Percentiles rank a stretch among this genome's conserved stretches.
These are phyloP conservation scores for Dicentrarchus labrax DNA, from an alignment of 2,113 vertebrate genomes.

Conservation along the genomic window DNA sequence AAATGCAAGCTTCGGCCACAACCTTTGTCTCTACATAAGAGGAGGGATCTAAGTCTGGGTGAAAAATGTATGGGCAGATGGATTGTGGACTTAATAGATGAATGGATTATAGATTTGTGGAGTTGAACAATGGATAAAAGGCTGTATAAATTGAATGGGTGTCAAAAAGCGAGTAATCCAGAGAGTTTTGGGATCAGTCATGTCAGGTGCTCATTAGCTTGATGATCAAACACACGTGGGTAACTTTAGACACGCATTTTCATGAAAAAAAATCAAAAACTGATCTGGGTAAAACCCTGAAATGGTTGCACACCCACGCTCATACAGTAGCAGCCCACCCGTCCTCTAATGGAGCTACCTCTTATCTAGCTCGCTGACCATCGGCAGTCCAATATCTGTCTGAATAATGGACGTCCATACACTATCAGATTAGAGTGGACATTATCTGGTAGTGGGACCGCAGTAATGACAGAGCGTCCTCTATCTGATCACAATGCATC, in stretches of 20 bases:
- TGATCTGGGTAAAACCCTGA: background rate
- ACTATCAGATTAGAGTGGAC: slow-evolving; percentile 33
- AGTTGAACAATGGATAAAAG: background rate
- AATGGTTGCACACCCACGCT: background rate
- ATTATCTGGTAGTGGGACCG: background rate
- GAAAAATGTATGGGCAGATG: background rate
- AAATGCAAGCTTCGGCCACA: background rate
- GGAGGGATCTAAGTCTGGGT: background rate
- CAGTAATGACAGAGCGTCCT: slow-evolving; percentile 3
- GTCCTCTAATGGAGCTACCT: background rate
- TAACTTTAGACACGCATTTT: no score
- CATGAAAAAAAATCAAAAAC: background rate
- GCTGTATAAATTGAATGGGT: no score
- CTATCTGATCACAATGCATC: slow-evolving; percentile 21
- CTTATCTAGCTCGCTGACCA: background rate
- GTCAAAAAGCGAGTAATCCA: no score
- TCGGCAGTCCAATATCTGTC: background rate
- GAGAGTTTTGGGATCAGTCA: no score
- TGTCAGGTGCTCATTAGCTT: no score
- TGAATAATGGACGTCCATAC: slow-evolving; percentile 8
- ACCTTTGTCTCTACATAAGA: background rate
- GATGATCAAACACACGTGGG: no score
- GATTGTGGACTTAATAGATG: background rate
- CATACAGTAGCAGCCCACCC: background rate
- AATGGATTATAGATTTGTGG: background rate